Evolutionary conservation across 2,113 vertebrate genomes (phyloP).

Genomic region (Leptobrachium ailaonicum): DNA sequence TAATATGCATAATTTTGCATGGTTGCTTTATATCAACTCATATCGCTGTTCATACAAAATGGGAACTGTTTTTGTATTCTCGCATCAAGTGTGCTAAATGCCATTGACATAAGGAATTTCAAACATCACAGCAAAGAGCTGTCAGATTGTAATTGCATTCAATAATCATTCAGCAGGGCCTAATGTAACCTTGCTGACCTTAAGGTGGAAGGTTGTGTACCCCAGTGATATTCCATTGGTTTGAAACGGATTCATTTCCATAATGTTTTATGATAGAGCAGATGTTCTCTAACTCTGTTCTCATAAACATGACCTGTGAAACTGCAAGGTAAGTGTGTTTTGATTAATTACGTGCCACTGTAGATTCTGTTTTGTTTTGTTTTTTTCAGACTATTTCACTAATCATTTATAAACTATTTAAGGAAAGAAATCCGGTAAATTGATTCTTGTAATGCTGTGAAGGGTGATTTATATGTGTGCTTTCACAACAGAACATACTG

Average conservation of each 20-base stretch:
- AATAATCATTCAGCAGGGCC: constrained; percentile 34
- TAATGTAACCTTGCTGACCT: constrained; percentile 25
- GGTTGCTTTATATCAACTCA: too few species aligned
- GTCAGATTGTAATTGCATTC: constrained; percentile 30
- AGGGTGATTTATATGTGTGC: constrained; percentile 36
- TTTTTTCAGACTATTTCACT: constrained; percentile 30
- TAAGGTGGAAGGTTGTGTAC: constrained; percentile 31
- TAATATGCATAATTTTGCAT: too few species aligned
- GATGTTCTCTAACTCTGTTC: constrained; percentile 38
- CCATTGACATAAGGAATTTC: constrained; percentile 26
- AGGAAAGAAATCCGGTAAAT: constrained; percentile 36
- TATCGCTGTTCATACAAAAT: neutral
- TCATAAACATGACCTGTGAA: constrained; percentile 46
- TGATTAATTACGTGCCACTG: constrained; percentile 42
- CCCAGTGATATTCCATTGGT: constrained; percentile 24
- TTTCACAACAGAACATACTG: constrained; percentile 43
- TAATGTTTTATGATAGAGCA: constrained; percentile 48
- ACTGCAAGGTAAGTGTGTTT: constrained; percentile 46
- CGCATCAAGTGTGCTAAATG: constrained; percentile 22
- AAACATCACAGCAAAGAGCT: constrained; percentile 36
- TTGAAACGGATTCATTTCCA: constrained; percentile 38
- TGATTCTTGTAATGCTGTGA: constrained; percentile 28
- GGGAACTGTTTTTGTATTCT: neutral
- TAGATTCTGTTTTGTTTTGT: constrained; percentile 34
- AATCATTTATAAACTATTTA: constrained; percentile 46